Percentiles rank a stretch among this genome's conserved stretches.
These are phyloP conservation scores for Puffinus mauretanicus DNA, from an alignment of 2,113 vertebrate species.

Conservation along the genomic window DNA sequence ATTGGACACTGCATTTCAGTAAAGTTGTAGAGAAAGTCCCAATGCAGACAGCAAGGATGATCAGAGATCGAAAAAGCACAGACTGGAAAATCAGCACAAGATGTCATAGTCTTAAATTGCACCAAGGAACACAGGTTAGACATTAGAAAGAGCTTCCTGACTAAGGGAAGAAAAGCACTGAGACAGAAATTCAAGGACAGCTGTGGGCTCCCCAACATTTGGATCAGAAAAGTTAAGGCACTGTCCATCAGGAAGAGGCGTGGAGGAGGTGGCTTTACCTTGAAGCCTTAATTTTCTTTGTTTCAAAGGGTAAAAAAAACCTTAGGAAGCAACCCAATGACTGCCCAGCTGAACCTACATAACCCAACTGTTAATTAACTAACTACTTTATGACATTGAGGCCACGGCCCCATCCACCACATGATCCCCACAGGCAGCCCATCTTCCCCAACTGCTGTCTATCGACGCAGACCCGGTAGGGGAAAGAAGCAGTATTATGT, in stretches of 20 bases:
- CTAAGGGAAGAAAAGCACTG: background rate
- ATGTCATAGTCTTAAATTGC: background rate
- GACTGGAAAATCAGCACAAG: background rate
- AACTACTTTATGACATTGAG: background rate
- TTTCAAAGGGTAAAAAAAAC: background rate
- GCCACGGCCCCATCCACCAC: background rate
- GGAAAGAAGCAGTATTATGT: no score
- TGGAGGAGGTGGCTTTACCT: background rate
- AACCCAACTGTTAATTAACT: background rate
- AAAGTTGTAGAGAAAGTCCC: background rate
- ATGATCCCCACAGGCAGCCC: background rate
- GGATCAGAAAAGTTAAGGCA: background rate
- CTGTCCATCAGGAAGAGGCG: background rate
- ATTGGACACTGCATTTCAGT: background rate
- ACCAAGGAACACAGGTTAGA: background rate
- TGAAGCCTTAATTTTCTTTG: background rate
- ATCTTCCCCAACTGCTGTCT: background rate
- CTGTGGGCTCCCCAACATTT: background rate
- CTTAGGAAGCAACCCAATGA: background rate
- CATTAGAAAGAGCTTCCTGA: background rate
- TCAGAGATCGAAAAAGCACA: background rate
- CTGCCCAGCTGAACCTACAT: background rate
- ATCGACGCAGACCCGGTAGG: background rate
- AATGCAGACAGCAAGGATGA: fast-evolving
- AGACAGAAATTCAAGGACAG: background rate